Evolutionary conservation across 2,797 vertebrate species (phyloP), one percentile per base, ranked within the genome.

Genomic region (Anisognathus igniventris): DNA sequence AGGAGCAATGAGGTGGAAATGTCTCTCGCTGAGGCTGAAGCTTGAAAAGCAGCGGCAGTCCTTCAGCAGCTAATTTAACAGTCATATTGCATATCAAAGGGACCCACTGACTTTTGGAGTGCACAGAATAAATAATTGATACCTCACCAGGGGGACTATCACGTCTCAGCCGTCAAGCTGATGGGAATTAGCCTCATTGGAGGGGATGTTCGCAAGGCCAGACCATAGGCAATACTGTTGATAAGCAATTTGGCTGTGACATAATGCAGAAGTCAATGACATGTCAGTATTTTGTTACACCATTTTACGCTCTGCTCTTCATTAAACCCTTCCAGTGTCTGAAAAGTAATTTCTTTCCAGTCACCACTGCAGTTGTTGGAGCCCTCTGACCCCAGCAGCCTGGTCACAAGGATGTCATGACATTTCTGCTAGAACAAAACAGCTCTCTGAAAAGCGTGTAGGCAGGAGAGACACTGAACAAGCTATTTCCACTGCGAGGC

Each of bases 101-200:
- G 88, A 85, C 64, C n/a, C 54, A 31, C 88, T 72, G 90, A 88
- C 79, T 96, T 94, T 82, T 47, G 86, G 76, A 95, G 83, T 19
- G 31, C 67, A 30, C 33, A 23, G 67, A 87, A 92, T 82, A 94
- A 94, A 93, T 87, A 93, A 95, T 30, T 70, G 80, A 87, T 79
- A 83, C 72, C 67, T 87, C 8, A 4, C 14, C 54, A 87, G 86
- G 91, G 67, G 47, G 68, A 87, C 90, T 80, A 68, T 48, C 51
- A 21, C 7, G 51, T 80, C 90, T 91, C 68, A 57, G 72, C 72
- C 8, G 2, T 85, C 82, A 72, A 79, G 21, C 35, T 92, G 93
- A 86, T 57, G 83, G 66, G 90, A 94, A 94, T 96, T 94, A 92
- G 50, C n/a, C 40, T 95, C 65, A 83, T 75, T 81, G 91, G 62